A percentile compares a stretch with the other conserved stretches of the same genome.
Conservation (phyloP, 2,113 vertebrate species). For the Corythornis cristatus region DNA sequence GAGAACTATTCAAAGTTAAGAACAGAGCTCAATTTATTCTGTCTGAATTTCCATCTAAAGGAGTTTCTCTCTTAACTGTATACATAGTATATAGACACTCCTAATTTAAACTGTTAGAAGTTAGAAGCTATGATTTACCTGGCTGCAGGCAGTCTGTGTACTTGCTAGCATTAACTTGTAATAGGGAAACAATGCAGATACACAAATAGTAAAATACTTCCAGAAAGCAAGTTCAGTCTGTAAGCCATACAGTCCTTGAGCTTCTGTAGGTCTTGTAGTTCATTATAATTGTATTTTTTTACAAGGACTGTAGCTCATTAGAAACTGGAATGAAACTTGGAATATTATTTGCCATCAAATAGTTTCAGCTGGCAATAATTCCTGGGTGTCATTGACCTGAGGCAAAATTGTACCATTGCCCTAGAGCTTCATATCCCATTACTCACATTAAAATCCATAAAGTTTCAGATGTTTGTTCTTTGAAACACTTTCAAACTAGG, state of each 20-base stretch:
- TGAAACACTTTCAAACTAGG: background rate
- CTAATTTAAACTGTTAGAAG: background rate
- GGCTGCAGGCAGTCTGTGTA: background rate
- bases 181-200: background rate
- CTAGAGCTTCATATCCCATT: background rate
- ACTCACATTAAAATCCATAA: background rate
- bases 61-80: background rate
- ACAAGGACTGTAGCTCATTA: background rate
- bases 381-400: background rate
- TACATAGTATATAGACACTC: background rate
- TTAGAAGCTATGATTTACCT: background rate
- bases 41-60: constrained; percentile 19
- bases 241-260: background rate
- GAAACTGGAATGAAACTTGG: constrained; percentile 8
- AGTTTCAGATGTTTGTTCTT: background rate
- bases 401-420: background rate
- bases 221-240: background rate
- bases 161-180: background rate
- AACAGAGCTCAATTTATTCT: constrained; percentile 18
- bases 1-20: constrained; percentile 9
- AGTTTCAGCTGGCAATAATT: background rate
- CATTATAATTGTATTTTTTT: background rate
- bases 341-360: background rate
- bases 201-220: background rate
- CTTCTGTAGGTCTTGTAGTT: background rate